A percentile compares a stretch with the other conserved stretches of the same genome.
phyloP scores from a whole-genome alignment of 1,140 invertebrate genomes.

The Phenacoccus solenopsis region DNA sequence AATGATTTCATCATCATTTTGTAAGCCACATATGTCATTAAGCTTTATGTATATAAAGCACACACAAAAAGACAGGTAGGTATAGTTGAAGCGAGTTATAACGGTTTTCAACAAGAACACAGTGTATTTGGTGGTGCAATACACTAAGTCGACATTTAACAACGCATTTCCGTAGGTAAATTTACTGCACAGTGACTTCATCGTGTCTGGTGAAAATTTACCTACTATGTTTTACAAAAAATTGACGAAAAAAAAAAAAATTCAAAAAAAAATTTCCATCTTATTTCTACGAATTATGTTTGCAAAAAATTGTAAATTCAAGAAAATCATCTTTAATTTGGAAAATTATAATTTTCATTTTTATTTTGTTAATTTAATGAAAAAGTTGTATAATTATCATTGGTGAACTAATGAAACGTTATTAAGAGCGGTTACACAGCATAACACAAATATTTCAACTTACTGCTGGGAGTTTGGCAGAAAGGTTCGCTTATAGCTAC shows the following conservation, averaged over 20 bases:
- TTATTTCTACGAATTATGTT: too few relatives aligned
- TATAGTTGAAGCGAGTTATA: constrained; percentile 9
- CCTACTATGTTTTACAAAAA: too few relatives aligned
- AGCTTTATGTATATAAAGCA: constrained; percentile 7
- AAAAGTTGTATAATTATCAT: too few relatives aligned
- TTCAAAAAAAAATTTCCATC: background rate
- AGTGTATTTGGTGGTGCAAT: background rate
- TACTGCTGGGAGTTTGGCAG: background rate
- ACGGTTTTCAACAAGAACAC: background rate
- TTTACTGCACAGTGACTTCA: too few relatives aligned
- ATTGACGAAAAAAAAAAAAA: too few relatives aligned
- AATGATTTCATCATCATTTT: constrained; percentile 5
- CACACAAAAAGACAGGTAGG: constrained; percentile 10
- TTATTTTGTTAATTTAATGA: too few relatives aligned
- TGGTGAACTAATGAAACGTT: too few relatives aligned
- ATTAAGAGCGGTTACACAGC: too few relatives aligned
- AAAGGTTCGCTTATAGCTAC: background rate
- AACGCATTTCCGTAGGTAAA: too few relatives aligned
- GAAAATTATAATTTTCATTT: background rate
- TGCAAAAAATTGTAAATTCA: constrained; percentile 8
- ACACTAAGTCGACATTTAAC: too few relatives aligned
- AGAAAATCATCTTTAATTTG: constrained; percentile 8
- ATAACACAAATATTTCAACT: background rate
- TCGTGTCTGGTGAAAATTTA: too few relatives aligned
- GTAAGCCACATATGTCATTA: background rate